These are phyloP conservation scores for Aulostomus chinensis DNA, from an alignment of 2,797 vertebrate genomes.

Conservation along the genomic window DNA sequence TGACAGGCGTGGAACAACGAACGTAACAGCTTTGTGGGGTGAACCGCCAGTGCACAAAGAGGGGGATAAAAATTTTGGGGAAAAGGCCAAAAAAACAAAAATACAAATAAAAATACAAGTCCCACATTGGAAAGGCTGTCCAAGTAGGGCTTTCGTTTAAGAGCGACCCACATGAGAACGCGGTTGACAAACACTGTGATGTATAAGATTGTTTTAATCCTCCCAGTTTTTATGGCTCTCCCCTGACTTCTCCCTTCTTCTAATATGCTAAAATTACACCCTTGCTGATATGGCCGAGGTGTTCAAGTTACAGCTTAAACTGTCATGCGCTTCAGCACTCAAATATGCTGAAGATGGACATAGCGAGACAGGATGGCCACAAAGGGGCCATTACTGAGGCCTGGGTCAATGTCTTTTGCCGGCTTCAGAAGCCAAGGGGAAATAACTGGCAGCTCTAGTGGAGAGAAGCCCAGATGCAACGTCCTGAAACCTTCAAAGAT, in stretches of 20 bases:
- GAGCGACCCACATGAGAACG: conserved; percentile 21
- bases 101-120: too few relatives aligned
- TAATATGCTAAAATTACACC: conserved; percentile 50
- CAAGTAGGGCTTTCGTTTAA: too few relatives aligned
- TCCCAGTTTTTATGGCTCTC: conserved; percentile 52
- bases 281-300: conserved; percentile 41
- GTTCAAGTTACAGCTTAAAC: conserved; percentile 67
- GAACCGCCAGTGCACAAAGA: too few relatives aligned
- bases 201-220: conserved; percentile 32
- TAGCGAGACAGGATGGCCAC: conserved; percentile 43
- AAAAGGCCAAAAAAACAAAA: too few relatives aligned
- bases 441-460: conserved; percentile 30
- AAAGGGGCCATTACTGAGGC: conserved; percentile 53
- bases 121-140: too few relatives aligned
- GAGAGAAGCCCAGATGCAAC: conserved; percentile 42
- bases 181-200: conserved; percentile 32
- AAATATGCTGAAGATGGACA: conserved; percentile 57
- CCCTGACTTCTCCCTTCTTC: conserved; percentile 50
- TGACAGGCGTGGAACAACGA: too few relatives aligned
- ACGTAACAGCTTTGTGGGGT: too few relatives aligned
- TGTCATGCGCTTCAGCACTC: conserved; percentile 51
- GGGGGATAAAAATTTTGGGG: too few relatives aligned
- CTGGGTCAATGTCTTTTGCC: conserved; percentile 61
- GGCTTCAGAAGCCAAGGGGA: conserved; percentile 45
- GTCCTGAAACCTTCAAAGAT: conserved; percentile 52